phyloP scores from a whole-genome alignment of 2,888 invertebrate species.

The Megaustenia siamemsis region DNA sequence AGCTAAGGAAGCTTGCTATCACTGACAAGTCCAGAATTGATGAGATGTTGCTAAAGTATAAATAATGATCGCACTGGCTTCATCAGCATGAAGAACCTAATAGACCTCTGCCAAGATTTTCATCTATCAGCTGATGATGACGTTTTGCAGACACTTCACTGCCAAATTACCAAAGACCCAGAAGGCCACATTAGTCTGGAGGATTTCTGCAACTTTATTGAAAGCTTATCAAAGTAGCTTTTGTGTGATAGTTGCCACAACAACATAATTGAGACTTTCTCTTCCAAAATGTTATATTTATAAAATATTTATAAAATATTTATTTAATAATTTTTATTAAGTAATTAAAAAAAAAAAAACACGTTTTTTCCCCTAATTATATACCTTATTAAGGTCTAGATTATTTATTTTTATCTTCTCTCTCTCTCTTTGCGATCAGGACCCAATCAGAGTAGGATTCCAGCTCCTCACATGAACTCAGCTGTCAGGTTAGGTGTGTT shows the following conservation, averaged over 20 bases:
- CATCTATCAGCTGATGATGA: constrained; percentile 79
- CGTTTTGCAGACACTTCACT: constrained; percentile 76
- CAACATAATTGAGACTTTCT: too few relatives aligned
- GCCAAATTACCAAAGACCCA: constrained; percentile 69
- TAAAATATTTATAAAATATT: too few relatives aligned
- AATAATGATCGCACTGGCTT: constrained; percentile 77
- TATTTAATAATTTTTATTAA: too few relatives aligned
- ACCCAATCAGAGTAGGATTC: too few relatives aligned
- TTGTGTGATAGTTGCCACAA: neutral
- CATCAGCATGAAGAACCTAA: constrained; percentile 77
- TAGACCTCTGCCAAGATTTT: constrained; percentile 75
- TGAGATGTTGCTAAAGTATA: constrained; percentile 78
- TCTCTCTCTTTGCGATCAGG: too few relatives aligned
- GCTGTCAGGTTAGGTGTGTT: too few relatives aligned
- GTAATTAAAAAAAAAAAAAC: too few relatives aligned
- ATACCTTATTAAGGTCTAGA: too few relatives aligned
- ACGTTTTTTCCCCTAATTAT: too few relatives aligned
- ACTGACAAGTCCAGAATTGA: constrained; percentile 78
- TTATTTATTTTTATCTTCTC: too few relatives aligned
- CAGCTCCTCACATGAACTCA: too few relatives aligned
- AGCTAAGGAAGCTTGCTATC: constrained; percentile 79
- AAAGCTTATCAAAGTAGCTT: constrained; percentile 58
- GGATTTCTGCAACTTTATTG: constrained; percentile 79
- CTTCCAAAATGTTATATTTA: too few relatives aligned
- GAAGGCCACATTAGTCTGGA: constrained; percentile 78